Evolutionary conservation across 2,888 invertebrate species (phyloP), one percentile per base, ranked within the genome.

Genomic region (Automeris io): DNA sequence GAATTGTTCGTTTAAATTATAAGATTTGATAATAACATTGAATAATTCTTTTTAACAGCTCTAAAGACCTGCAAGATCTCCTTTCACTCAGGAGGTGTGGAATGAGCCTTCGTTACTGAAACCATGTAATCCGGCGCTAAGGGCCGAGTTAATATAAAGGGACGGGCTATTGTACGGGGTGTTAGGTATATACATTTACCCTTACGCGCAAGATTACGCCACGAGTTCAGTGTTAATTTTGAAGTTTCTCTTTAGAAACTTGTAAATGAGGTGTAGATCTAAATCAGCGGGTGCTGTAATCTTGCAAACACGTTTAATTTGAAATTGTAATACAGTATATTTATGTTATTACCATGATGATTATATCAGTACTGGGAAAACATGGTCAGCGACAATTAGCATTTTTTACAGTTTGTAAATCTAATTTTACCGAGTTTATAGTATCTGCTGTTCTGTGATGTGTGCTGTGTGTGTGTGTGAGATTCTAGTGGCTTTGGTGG

Each of bases 61-160:
- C 16, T 16, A n/a, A 4, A 3, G 3, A 2, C 1, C 8, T 4
- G 8, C 16, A 16, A 16, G 16, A 29, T 29, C 29, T 7, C 7
- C n/a, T 16, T 29, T 29, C 61, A 56, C 55, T 69, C 61, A 64
- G 54, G 61, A 54, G 18, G 8, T 22, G 29, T 8, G 8, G 16
- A 33, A 16, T 13, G 29, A 31, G 12, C 34, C 25, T 36, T 33
- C 59, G 57, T 67, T 66, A 69, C 61, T 54, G 55, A 54, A 54
- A 56, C 52, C 57, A 61, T 69, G 68, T 76, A 75, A 74, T 72
- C 73, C 63, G 54, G 43, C 46, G 55, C 55, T 56, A 64, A 60
- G 64, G 64, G 58, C 64, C 68, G 59, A 57, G 69, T 71, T 79
- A 79, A 78, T 80, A 79, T 69, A 70, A 66, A 77, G 74, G 80